Evolutionary conservation across 2,113 vertebrate genomes (phyloP).

Genomic region (Phocoena phocoena): DNA sequence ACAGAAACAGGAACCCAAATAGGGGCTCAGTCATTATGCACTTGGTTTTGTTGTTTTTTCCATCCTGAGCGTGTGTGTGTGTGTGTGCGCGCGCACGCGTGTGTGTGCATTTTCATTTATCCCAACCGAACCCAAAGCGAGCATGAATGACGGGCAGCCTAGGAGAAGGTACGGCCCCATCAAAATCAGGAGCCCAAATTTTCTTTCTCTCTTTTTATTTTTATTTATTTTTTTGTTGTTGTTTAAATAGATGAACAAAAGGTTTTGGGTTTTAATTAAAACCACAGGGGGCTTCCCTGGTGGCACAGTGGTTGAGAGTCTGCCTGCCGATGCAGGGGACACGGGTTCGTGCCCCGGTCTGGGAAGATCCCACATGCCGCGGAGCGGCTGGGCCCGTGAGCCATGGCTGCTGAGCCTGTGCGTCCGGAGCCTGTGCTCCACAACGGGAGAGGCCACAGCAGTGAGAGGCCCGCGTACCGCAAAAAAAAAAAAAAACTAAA

Average conservation of each 20-base stretch:
- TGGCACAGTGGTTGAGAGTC: no score
- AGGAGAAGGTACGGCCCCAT: rapidly evolving
- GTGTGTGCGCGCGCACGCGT: rapidly evolving
- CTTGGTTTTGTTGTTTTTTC: neutral
- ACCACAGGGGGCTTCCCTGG: neutral
- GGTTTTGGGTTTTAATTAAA: neutral
- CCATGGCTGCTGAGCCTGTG: no score
- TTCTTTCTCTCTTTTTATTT: neutral
- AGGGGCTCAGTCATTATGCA: rapidly evolving
- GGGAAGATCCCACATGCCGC: no score
- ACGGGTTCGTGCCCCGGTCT: no score
- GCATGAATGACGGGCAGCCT: rapidly evolving
- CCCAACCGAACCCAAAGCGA: neutral
- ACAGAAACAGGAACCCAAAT: neutral
- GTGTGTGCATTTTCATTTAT: neutral
- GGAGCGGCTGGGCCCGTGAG: no score
- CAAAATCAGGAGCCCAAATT: neutral
- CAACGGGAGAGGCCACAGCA: no score
- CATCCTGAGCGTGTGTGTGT: neutral
- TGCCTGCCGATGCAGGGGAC: no score
- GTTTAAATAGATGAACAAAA: neutral
- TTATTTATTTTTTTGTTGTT: neutral
- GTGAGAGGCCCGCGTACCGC: no score
- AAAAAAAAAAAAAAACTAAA: no score
- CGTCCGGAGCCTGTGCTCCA: no score